Evolutionary conservation across 2,888 invertebrate species (phyloP), one percentile per base, ranked within the genome.

Genomic region (Agrenia bidenticulata): DNA sequence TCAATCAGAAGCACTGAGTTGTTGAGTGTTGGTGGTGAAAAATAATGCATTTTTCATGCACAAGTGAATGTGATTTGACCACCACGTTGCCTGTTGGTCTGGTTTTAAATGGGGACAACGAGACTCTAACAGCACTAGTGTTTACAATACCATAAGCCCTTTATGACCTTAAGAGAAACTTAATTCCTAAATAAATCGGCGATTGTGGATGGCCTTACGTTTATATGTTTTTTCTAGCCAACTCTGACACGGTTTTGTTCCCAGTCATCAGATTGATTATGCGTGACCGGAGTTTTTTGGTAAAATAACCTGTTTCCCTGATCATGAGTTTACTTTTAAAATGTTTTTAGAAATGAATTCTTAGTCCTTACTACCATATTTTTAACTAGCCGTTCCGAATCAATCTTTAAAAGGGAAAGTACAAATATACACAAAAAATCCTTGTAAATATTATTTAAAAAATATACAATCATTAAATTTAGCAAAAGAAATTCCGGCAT

Each of bases 261-360:
- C 45, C 19, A 5, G 45, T 45, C 15, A 45, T 19, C 26, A 23
- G 23, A 51, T 51, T 51, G 51, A 51, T 39, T 57, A 57, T 21
- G 41, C 56, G 56, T 57, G 56, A 39, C 41, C 39, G 37, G 17
- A 27, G 17, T 17, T 57, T 57, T 57, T 57, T 57, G 56, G 27
- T 27, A 4, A 41, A 41, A 57, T 39, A 57, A 57, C 56, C 56
- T 39, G 56, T 57, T 57, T 57, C n/a, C 41, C 41, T 15, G 15
- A 17, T 45, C n/a, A 15, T 45, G 4, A 15, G 19, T 19, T 17
- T 19, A 5, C 19, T 9, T 45, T 45, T n/a, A n/a, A n/a, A n/a
- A n/a, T n/a, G n/a, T n/a, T n/a, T n/a, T n/a, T n/a, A n/a, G n/a
- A n/a, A n/a, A n/a, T n/a, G n/a, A n/a, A n/a, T n/a, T n/a, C n/a